Evolutionary conservation across 2,113 vertebrate species (phyloP).

Genomic region (Theropithecus gelada): DNA sequence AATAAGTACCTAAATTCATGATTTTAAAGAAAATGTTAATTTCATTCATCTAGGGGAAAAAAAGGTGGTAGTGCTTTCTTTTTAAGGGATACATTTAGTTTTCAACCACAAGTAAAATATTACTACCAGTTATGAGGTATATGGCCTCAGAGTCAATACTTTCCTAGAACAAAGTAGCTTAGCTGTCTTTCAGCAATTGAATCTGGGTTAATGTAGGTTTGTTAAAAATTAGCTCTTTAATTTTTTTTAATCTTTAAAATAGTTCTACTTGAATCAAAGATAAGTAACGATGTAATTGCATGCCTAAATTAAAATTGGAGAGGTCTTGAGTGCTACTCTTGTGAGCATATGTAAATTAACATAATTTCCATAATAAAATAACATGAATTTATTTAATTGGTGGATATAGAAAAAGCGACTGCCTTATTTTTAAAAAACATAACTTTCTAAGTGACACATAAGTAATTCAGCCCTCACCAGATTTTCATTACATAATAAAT

Average conservation of each 20-base stretch:
- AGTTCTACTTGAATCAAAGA: background rate
- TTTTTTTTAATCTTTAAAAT: background rate
- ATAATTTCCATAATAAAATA: background rate
- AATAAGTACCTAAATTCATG: background rate
- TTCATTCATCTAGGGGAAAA: accelerated
- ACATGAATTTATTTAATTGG: background rate
- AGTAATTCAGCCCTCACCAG: background rate
- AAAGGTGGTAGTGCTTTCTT: background rate
- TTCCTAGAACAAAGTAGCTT: background rate
- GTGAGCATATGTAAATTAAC: background rate
- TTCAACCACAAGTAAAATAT: background rate
- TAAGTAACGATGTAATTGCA: background rate
- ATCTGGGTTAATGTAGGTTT: background rate
- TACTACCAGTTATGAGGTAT: background rate
- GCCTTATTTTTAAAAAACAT: background rate
- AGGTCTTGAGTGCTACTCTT: background rate
- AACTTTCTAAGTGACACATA: background rate
- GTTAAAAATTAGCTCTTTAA: background rate
- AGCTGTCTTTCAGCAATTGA: background rate
- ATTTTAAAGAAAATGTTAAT: background rate
- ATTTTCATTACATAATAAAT: background rate
- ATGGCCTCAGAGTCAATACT: background rate
- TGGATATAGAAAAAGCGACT: background rate
- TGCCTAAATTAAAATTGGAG: background rate
- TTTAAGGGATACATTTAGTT: background rate